Conservation (phyloP, 2,888 invertebrate species). For the Magallana nippona region DNA sequence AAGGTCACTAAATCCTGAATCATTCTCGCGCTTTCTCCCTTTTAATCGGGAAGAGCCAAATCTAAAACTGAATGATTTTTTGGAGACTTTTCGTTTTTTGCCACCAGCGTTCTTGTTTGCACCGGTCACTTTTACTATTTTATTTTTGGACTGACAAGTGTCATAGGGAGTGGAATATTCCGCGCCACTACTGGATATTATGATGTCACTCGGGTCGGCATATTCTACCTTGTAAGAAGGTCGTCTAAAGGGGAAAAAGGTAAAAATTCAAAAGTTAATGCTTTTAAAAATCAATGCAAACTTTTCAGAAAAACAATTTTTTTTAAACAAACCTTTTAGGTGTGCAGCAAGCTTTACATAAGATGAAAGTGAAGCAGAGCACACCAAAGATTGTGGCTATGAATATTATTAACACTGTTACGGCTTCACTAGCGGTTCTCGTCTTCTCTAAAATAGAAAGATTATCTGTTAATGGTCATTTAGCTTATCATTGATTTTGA, state of each 20-base stretch:
- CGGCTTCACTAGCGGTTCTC: neutral
- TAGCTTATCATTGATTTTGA: no score
- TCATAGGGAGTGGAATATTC: conserved; percentile 22
- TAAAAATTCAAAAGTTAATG: no score
- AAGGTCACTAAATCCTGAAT: conserved; percentile 20
- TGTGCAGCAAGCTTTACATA: neutral
- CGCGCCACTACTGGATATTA: conserved; percentile 7
- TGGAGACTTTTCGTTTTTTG: neutral
- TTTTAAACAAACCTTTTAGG: neutral
- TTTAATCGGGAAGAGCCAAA: neutral
- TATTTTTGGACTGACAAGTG: conserved; percentile 8
- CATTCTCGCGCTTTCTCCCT: neutral
- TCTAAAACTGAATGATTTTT: neutral
- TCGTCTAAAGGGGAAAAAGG: neutral
- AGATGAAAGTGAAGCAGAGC: neutral
- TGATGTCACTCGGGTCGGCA: conserved; percentile 19
- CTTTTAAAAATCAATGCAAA: no score
- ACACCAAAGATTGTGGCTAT: neutral
- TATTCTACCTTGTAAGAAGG: conserved; percentile 20
- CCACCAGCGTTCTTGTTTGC: neutral
- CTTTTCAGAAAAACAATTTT: neutral
- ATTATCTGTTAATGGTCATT: no score
- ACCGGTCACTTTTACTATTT: neutral
- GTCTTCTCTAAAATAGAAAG: neutral
- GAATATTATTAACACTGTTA: neutral